Evolutionary conservation across 2,797 vertebrate species (phyloP).

Genomic region (Pipistrellus kuhlii): DNA sequence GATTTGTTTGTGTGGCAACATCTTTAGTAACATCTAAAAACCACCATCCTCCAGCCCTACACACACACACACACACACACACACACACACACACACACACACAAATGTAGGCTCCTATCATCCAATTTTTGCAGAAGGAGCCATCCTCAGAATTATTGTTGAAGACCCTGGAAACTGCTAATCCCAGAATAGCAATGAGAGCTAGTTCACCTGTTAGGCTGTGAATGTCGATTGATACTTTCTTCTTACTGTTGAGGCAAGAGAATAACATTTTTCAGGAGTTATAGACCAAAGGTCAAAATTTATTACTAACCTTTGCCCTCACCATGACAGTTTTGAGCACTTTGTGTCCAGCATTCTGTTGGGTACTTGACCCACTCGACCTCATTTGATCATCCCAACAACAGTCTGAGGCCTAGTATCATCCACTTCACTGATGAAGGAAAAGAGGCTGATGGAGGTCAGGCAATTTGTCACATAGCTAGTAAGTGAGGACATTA

Average conservation of each 20-base stretch:
- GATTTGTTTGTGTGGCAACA: conserved; percentile 55
- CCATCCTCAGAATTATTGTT: neutral
- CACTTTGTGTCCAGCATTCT: neutral
- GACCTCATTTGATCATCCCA: neutral
- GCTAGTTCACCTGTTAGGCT: neutral
- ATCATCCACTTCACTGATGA: neutral
- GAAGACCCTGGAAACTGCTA: neutral
- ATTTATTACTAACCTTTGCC: neutral
- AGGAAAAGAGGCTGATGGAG: neutral
- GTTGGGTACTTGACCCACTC: neutral
- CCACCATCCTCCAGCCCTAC: neutral
- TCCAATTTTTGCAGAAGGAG: neutral
- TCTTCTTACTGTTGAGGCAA: neutral
- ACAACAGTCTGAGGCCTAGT: neutral
- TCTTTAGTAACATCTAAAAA: conserved; percentile 47
- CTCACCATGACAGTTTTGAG: neutral
- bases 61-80: neutral
- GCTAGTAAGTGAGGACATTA: neutral
- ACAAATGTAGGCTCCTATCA: neutral
- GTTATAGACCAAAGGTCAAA: neutral
- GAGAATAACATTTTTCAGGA: conserved; percentile 3
- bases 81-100: neutral
- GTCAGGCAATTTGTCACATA: neutral
- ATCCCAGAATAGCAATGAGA: neutral
- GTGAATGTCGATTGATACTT: neutral